Evolutionary conservation across 2,113 vertebrate genomes (phyloP), one percentile per base, ranked within the genome.

Genomic region (Eublepharis macularius): DNA sequence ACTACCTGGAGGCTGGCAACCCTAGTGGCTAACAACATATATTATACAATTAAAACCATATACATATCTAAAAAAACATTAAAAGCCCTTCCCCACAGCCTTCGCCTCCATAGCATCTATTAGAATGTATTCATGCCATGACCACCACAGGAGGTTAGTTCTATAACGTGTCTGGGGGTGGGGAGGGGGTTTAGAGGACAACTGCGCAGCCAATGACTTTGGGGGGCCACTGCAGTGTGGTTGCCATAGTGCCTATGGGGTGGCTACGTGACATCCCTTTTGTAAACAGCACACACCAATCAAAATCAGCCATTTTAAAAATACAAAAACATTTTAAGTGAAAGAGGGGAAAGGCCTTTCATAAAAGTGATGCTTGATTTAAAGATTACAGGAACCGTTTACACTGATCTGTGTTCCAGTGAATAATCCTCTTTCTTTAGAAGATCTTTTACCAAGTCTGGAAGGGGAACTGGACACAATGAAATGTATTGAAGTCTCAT

Each of bases 371-470:
- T 85, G 86, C 82, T 90, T 82, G 86, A 87, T 88, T 88, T 83
- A 70, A 90, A 94, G 92, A 92, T 84, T 87, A 26, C 86, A 92
- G 89, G 79, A 87, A 93, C 83, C n/a, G 82, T 72, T 90, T 89
- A 82, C 5, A 0, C 36, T 89, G 41, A 65, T 87, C 92, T 91
- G 54, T 60, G 76, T 85, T 88, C 66, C 7, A 0, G 60, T 93
- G 90, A 90, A 87, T 82, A 82, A 86, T 80, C 89, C 73, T 87
- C 24, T 87, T n/a, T n/a, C 0, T 0, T 47, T 49, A 69, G 41
- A 6, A 47, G 63, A 81, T 49, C 68, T 83, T 72, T 69, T 89
- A 78, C 73, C 60, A 80, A 73, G 82, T 6, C 68, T 83, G 39
- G 83, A 88, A 86, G 70, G n/a, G 6, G 82, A 89, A 92, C 70